These are phyloP conservation scores for Carcinoscorpius rotundicauda DNA, from an alignment of 1,140 invertebrate species.

Conservation along the genomic window DNA sequence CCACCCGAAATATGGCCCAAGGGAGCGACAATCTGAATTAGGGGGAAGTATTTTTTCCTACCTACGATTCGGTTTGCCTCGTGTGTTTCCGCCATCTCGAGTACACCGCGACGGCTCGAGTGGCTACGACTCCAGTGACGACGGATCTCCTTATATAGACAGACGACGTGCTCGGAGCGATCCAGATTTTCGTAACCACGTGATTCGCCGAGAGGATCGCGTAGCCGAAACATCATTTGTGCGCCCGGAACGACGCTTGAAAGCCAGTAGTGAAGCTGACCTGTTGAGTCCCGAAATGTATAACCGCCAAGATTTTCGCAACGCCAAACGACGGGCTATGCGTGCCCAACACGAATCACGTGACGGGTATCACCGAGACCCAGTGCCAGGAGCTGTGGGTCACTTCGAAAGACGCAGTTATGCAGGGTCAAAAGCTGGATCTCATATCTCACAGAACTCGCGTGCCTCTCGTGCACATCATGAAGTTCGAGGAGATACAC, in stretches of 20 bases:
- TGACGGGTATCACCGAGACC: slow-evolving; percentile 15
- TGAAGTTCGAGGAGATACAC: background rate
- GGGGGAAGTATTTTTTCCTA: slow-evolving; percentile 82
- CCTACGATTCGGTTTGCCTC: slow-evolving; percentile 78
- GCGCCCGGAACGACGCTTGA: slow-evolving; percentile 19
- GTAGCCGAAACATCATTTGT: slow-evolving; percentile 5
- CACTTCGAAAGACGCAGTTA: slow-evolving; percentile 7
- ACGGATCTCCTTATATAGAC: slow-evolving; percentile 31
- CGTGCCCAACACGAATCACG: slow-evolving; percentile 3
- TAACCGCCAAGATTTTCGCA: slow-evolving; percentile 23
- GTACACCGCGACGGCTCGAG: slow-evolving; percentile 50
- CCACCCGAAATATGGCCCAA: slow-evolving; percentile 46
- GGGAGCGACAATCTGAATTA: slow-evolving; percentile 52
- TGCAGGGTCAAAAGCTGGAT: slow-evolving; percentile 22
- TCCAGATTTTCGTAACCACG: slow-evolving; percentile 51
- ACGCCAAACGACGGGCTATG: too few relatives aligned
- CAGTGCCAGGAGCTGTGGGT: slow-evolving; percentile 17
- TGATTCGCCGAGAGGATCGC: slow-evolving; percentile 17
- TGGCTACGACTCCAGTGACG: slow-evolving; percentile 70
- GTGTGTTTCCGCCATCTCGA: slow-evolving; percentile 65
- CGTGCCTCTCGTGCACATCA: slow-evolving; percentile 13
- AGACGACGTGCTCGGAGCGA: slow-evolving; percentile 43
- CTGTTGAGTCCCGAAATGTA: slow-evolving; percentile 31
- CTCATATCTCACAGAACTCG: slow-evolving; percentile 23
- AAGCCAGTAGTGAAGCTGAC: slow-evolving; percentile 53